Conservation (phyloP, 2,113 vertebrate genomes). For the Chaenocephalus aceratus region DNA sequence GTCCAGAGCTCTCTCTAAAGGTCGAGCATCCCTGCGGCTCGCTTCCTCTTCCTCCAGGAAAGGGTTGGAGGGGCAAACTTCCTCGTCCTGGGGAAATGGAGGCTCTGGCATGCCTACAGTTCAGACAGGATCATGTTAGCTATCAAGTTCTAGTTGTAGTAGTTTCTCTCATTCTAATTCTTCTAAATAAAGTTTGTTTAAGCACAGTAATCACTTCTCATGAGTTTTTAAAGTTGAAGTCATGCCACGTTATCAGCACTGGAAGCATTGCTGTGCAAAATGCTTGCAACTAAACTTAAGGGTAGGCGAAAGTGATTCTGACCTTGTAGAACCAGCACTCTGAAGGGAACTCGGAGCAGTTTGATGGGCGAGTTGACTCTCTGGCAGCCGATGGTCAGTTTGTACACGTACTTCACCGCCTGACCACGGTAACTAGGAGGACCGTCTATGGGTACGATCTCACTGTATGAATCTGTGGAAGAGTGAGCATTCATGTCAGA, state of each 20-base stretch:
- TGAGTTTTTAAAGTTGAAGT: not conserved
- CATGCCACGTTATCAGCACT: not conserved
- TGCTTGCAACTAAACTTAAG: not conserved
- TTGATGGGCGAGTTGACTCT: conserved; percentile 98
- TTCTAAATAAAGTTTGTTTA: not conserved
- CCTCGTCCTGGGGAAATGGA: conserved; percentile 92
- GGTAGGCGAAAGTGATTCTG: conserved; percentile 33
- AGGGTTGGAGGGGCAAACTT: conserved; percentile 94
- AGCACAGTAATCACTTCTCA: not conserved
- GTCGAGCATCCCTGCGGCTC: conserved; percentile 89
- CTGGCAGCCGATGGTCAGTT: conserved; percentile 98
- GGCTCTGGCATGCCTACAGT: conserved; percentile 91
- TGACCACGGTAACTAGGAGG: conserved; percentile 97
- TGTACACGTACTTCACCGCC: conserved; percentile 97
- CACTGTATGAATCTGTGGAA: conserved; percentile 92
- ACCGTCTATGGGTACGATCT: conserved; percentile 90
- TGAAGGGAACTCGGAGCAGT: conserved; percentile 94
- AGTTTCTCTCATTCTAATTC: not conserved
- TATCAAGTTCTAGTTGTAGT: not conserved
- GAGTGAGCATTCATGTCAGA: not conserved
- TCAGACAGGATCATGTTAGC: not conserved
- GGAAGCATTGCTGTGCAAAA: not conserved
- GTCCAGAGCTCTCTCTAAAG: conserved; percentile 91
- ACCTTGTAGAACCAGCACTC: conserved; percentile 95
- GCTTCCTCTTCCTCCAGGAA: conserved; percentile 95